Percentiles rank a stretch among this genome's conserved stretches.
These are phyloP conservation scores for Ditylenchus weischeri DNA, from an alignment of 2,888 invertebrate genomes.

Conservation along the genomic window DNA sequence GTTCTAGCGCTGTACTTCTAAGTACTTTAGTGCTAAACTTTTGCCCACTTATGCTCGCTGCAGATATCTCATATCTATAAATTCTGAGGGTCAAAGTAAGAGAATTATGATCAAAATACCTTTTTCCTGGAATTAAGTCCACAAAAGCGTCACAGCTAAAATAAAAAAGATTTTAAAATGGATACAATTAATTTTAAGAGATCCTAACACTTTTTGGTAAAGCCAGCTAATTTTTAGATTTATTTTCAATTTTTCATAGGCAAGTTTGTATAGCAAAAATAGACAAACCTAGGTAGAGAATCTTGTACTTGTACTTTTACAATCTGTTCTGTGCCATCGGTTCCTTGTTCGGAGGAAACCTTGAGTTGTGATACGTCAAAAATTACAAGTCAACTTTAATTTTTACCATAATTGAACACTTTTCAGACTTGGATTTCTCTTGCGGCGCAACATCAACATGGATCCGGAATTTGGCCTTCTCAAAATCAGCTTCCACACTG, in stretches of 20 bases:
- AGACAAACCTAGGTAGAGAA: not conserved
- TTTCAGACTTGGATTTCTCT: conserved; percentile 38
- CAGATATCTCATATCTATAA: conserved; percentile 36
- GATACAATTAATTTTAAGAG: too few relatives aligned
- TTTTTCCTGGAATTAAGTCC: conserved; percentile 34
- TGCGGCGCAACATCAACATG: conserved; percentile 37
- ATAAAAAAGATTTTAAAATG: too few relatives aligned
- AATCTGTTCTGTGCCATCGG: conserved; percentile 31
- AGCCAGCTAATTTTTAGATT: too few relatives aligned
- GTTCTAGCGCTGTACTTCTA: conserved; percentile 50
- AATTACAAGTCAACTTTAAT: too few relatives aligned
- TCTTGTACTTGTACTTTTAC: not conserved
- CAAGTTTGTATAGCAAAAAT: conserved; percentile 1
- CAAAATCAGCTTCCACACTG: conserved; percentile 46
- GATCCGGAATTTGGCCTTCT: conserved; percentile 46
- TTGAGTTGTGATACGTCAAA: conserved; percentile 34
- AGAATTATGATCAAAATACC: conserved; percentile 6
- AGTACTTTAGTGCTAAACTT: conserved; percentile 44
- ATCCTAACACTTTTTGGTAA: too few relatives aligned
- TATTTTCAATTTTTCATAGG: too few relatives aligned
- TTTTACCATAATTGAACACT: conserved; percentile 43
- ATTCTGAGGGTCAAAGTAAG: not conserved
- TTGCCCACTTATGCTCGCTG: conserved; percentile 33
- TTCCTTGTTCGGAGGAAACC: conserved; percentile 38
- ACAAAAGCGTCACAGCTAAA: conserved; percentile 26